Conservation (phyloP, 1,140 invertebrate species). For the Aplysia californica region DNA sequence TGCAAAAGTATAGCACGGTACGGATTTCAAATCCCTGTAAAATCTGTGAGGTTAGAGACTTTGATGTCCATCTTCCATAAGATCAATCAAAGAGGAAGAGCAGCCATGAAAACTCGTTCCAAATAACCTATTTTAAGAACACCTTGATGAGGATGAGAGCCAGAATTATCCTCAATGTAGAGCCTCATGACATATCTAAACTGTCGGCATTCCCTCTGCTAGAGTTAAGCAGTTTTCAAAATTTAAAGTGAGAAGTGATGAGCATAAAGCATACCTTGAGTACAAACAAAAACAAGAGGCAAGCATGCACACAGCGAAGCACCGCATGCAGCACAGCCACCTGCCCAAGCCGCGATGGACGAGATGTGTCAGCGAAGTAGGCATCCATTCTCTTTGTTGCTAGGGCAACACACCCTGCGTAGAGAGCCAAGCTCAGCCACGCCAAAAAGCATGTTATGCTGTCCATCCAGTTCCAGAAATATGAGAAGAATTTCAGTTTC, state of each 20-base stretch:
- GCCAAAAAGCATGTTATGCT: slow-evolving; percentile 41
- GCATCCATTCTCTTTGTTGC: slow-evolving; percentile 45
- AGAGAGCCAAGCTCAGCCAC: slow-evolving; percentile 45
- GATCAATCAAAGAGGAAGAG: no score
- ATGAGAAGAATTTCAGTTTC: slow-evolving; percentile 37
- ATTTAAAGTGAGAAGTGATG: neutral
- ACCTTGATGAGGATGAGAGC: no score
- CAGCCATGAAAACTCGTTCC: no score
- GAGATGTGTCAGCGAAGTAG: slow-evolving; percentile 33
- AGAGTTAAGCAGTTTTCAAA: no score
- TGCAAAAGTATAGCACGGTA: no score
- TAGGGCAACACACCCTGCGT: slow-evolving; percentile 50
- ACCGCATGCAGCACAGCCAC: slow-evolving; percentile 47
- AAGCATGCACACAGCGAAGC: slow-evolving; percentile 49
- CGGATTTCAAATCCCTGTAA: no score
- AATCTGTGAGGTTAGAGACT: no score
- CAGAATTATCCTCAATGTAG: no score
- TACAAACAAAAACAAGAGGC: slow-evolving; percentile 53
- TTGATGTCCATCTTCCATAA: no score
- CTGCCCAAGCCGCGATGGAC: slow-evolving; percentile 47
- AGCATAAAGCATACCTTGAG: slow-evolving; percentile 53
- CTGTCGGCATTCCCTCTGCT: no score
- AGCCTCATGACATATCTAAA: no score
- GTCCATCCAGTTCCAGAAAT: slow-evolving; percentile 54
- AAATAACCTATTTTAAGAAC: no score